Evolutionary conservation across 2,888 invertebrate species (phyloP).

Genomic region (Polia nebulosa): DNA sequence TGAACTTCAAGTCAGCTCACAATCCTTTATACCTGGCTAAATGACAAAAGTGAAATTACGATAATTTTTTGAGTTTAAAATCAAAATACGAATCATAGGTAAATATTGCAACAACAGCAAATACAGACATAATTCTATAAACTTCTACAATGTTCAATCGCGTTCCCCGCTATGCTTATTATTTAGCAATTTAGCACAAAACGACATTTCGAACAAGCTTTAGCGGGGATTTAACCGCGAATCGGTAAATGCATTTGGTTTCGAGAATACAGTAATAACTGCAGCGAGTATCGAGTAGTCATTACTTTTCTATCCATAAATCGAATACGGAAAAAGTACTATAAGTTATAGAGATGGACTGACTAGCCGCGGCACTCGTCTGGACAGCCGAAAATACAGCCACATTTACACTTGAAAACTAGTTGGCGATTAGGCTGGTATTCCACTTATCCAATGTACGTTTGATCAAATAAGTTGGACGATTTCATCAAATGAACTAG

Average conservation of each 20-base stretch:
- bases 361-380: background rate
- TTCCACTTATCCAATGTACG: too few relatives aligned
- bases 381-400: background rate
- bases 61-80: too few relatives aligned
- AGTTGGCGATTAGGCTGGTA: too few relatives aligned
- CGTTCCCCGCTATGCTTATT: conserved; percentile 35
- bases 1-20: background rate
- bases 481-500: too few relatives aligned
- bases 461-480: too few relatives aligned
- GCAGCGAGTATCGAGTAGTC: conserved; percentile 27
- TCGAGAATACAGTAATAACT: conserved; percentile 62
- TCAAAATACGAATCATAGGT: conserved; percentile 5
- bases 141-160: conserved; percentile 24
- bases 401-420: background rate
- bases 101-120: conserved; percentile 11
- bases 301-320: conserved; percentile 55
- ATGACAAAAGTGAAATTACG: background rate
- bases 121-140: conserved; percentile 5
- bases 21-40: background rate
- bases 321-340: conserved; percentile 26
- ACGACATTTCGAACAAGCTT: conserved; percentile 44
- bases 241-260: conserved; percentile 64
- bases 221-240: conserved; percentile 49
- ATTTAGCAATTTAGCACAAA: conserved; percentile 47
- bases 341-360: background rate